phyloP scores from a whole-genome alignment of 1,140 invertebrate species.

The Portunus trituberculatus region DNA sequence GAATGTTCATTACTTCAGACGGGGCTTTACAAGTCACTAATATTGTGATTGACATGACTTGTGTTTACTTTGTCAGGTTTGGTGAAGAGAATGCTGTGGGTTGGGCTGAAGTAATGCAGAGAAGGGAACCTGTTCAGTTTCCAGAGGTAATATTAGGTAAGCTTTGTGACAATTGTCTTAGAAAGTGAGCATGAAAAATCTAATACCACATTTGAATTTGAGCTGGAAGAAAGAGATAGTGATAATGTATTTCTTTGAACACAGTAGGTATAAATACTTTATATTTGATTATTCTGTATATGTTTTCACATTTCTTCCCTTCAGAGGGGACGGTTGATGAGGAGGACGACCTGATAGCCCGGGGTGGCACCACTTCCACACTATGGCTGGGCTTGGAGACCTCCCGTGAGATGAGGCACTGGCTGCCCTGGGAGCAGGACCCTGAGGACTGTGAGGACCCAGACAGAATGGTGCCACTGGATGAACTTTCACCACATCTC shows the following conservation, averaged over 20 bases:
- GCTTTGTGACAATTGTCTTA: not conserved
- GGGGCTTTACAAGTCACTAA: no score
- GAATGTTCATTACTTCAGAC: not conserved
- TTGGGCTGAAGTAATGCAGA: conserved; percentile 80
- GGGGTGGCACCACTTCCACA: conserved; percentile 76
- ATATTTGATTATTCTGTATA: not conserved
- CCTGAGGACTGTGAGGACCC: conserved; percentile 81
- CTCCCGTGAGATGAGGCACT: conserved; percentile 80
- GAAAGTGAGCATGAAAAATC: not conserved
- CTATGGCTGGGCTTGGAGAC: conserved; percentile 81
- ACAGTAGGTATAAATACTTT: not conserved
- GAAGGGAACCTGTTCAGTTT: conserved; percentile 71
- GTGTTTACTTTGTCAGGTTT: conserved; percentile 77
- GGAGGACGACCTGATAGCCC: conserved; percentile 78
- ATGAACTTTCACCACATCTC: conserved; percentile 80
- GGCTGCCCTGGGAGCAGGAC: conserved; percentile 81
- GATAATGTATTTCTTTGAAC: not conserved
- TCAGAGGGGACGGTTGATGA: conserved; percentile 70
- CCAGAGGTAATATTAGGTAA: conserved; percentile 75
- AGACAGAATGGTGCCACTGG: conserved; percentile 81
- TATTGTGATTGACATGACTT: not conserved
- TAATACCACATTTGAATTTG: not conserved
- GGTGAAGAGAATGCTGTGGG: conserved; percentile 81
- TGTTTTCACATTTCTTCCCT: not conserved
- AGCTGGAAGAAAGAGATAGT: not conserved